phyloP scores from a whole-genome alignment of 2,113 vertebrate species.

The Hepsetus odoe region DNA sequence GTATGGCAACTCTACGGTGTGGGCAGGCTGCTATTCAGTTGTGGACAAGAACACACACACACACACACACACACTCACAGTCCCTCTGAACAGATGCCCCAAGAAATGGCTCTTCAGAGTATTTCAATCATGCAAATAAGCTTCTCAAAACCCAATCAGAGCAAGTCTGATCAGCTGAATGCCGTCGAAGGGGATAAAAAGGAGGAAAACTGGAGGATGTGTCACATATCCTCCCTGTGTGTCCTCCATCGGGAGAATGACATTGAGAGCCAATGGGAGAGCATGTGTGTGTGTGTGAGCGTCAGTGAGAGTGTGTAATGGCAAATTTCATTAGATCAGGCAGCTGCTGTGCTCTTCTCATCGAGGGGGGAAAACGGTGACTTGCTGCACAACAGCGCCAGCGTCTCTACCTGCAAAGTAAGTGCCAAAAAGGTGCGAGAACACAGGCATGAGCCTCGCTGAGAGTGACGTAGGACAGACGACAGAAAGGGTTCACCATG shows the following conservation, averaged over 20 bases:
- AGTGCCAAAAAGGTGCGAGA: background rate
- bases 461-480: background rate
- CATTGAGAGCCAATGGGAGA: constrained; percentile 3
- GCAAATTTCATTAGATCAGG: constrained; percentile 34
- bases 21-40: background rate
- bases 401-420: constrained; percentile 17
- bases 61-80: constrained; percentile 42
- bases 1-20: constrained; percentile 16
- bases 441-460: background rate
- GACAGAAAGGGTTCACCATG: background rate
- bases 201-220: constrained; percentile 30
- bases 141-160: constrained; percentile 48
- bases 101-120: constrained; percentile 46
- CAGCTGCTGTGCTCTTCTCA: constrained; percentile 13
- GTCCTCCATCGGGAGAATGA: constrained; percentile 14
- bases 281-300: constrained; percentile 1
- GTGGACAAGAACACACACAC: background rate
- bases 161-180: constrained; percentile 33
- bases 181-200: constrained; percentile 34
- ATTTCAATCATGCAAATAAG: constrained; percentile 57
- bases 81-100: constrained; percentile 50
- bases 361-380: background rate
- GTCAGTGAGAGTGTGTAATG: constrained; percentile 2
- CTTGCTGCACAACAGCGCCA: background rate
- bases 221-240: background rate